Evolutionary conservation across 2,888 invertebrate genomes (phyloP), one percentile per base, ranked within the genome.

Genomic region (Meta bourneti): DNA sequence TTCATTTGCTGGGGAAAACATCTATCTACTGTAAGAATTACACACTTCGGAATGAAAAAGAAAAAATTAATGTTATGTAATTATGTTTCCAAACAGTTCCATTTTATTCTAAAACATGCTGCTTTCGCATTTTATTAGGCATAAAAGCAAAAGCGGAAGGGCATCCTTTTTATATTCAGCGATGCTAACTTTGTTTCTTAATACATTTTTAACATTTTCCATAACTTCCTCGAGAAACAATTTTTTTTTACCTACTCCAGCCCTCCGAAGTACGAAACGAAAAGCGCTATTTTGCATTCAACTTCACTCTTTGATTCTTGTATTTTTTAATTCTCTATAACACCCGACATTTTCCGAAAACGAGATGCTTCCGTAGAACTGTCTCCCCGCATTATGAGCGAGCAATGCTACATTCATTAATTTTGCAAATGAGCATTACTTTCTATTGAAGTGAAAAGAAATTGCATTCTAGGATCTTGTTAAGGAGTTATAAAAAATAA

Each of bases 371-470:
- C 11, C 61, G 7, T 34, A 34, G 34, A 34, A 34, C 61, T 16
- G 11, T 9, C 7, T 5, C 11, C 61, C 61, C 61, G 61, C 16
- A 16, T 9, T 61, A 16, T 0, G 13, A 0, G 16, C 11, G 7
- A 61, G 61, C 11, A 61, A 16, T 61, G 13, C 61, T 34, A 11
- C 11, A 16, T 61, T 61, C 61, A 61, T 61, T 61, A 61, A 61
- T 61, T 61, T 61, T 61, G 61, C 61, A 61, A 61, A 61, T 61
- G 61, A 61, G 61, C 61, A 61, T 61, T 61, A 61, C 61, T 61
- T 61, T 61, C 61, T 61, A 61, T 61, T 61, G 61, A 61, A 61
- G 61, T 61, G 61, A 16, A 61, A 61, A 61, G 61, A 61, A 61
- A 61, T 16, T 61, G 8, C 16, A 61, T 34, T 34, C 34, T 34